Evolutionary conservation across 2,797 vertebrate genomes (phyloP).

Genomic region (Borostomias antarcticus): DNA sequence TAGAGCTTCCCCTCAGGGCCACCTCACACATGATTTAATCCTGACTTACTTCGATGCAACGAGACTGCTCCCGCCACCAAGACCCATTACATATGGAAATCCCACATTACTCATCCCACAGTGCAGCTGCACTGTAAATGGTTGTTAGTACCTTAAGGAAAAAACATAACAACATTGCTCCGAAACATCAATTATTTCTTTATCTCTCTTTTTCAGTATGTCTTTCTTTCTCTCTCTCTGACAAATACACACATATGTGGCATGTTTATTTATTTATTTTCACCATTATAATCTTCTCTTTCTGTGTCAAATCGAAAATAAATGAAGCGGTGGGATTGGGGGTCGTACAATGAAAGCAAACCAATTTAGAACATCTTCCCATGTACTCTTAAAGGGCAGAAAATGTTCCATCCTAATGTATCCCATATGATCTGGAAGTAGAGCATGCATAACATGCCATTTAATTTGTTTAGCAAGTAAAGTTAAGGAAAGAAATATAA

Average conservation of each 20-base stretch:
- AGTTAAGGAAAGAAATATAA: too few relatives aligned
- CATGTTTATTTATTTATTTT: too few relatives aligned
- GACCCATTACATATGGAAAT: slow-evolving; percentile 36
- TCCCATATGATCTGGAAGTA: neutral
- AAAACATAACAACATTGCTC: neutral
- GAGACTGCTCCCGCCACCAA: slow-evolving; percentile 11
- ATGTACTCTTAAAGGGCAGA: neutral
- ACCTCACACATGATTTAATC: slow-evolving; percentile 29
- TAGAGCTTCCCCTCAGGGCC: slow-evolving; percentile 18
- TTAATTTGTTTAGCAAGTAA: slow-evolving; percentile 1
- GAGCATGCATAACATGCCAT: neutral
- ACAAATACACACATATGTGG: too few relatives aligned
- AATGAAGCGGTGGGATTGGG: too few relatives aligned
- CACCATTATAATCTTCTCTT: too few relatives aligned
- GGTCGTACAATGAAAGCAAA: too few relatives aligned
- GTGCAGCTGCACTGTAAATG: slow-evolving; percentile 3
- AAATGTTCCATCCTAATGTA: slow-evolving; percentile 1
- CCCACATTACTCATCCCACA: slow-evolving; percentile 26
- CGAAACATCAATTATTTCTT: too few relatives aligned
- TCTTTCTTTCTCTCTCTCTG: neutral
- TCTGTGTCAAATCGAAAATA: too few relatives aligned
- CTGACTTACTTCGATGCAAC: slow-evolving; percentile 13
- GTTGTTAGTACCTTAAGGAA: neutral
- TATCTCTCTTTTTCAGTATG: neutral
- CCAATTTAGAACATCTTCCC: too few relatives aligned